Evolutionary conservation across 2,113 vertebrate genomes (phyloP), one percentile per base, ranked within the genome.

Genomic region (Gnathonemus longibarbis): DNA sequence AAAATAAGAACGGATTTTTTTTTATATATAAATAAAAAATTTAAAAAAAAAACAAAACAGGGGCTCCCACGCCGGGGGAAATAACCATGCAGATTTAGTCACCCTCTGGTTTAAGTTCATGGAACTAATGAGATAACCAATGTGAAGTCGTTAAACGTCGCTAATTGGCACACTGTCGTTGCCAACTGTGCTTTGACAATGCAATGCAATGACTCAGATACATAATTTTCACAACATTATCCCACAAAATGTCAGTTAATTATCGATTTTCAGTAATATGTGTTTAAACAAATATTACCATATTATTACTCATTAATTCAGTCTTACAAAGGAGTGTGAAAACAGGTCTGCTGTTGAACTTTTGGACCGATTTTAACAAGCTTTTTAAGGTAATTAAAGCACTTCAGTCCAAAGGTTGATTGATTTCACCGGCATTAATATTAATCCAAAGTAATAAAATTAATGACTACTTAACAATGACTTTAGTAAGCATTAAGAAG

Each of bases 161-260:
- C 31, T 80, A 80, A 80, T 80, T 42, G 31, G 35, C 74, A 39
- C 74, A 42, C 31, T 19, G 42, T 80, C 15, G 0, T 42, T 42
- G 74, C 74, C 74, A 80, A 80, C 35, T 42, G 35, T 77, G 35
- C 74, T 42, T 80, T 39, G 17, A 42, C 74, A 77, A 74, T 35
- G 13, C 10, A 35, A 35, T 13, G 35, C 15, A 42, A 42, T 80
- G 74, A 80, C 35, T 42, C 35, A 42, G 31, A 80, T 80, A 42
- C 74, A 80, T 80, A 42, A 80, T 80, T 80, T 80, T 80, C 74
- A 42, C 74, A 77, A 77, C 70, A 80, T 42, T 80, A 80, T 80
- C 35, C 11, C 74, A 19, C 74, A 80, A 80, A 77, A 80, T 80
- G 35, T 80, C 74, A 42, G 74, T 80, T 80, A 80, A 80, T 42